Evolutionary conservation across 2,113 vertebrate genomes (phyloP).

Genomic region (Stegostoma tigrinum): DNA sequence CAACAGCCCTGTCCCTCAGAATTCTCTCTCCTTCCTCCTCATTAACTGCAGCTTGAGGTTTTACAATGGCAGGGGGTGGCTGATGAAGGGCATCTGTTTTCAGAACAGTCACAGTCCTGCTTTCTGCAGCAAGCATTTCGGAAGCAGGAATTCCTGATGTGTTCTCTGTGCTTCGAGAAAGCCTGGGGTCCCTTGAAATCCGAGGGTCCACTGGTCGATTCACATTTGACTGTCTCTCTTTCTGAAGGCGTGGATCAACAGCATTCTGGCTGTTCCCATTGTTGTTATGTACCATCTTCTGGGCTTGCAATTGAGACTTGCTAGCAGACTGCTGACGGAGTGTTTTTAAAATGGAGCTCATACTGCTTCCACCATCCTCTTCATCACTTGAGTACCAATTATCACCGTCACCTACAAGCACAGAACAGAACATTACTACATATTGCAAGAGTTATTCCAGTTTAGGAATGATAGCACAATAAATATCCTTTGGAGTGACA

Average conservation of each 20-base stretch:
- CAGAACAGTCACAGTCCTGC: slow-evolving; percentile 39
- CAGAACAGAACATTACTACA: not conserved
- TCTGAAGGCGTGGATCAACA: slow-evolving; percentile 73
- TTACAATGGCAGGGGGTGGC: slow-evolving; percentile 36
- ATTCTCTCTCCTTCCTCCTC: slow-evolving; percentile 80
- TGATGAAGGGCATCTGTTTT: slow-evolving; percentile 48
- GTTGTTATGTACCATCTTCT: not conserved
- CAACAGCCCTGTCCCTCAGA: slow-evolving; percentile 73
- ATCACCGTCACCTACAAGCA: slow-evolving; percentile 69
- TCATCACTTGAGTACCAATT: slow-evolving; percentile 97
- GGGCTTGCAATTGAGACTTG: slow-evolving; percentile 39
- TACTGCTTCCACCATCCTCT: slow-evolving; percentile 83
- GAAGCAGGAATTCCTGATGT: slow-evolving; percentile 43
- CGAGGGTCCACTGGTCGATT: slow-evolving; percentile 63
- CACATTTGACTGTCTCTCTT: slow-evolving; percentile 44
- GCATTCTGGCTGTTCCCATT: slow-evolving; percentile 39
- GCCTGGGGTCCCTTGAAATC: slow-evolving; percentile 71
- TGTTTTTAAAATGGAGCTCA: slow-evolving; percentile 83
- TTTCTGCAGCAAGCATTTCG: slow-evolving; percentile 35
- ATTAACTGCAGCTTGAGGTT: slow-evolving; percentile 45
- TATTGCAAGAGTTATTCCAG: not conserved
- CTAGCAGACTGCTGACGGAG: slow-evolving; percentile 73
- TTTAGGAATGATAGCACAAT: not conserved
- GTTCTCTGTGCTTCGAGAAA: slow-evolving; percentile 56
- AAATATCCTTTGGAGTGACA: no score